These are phyloP conservation scores for Macropis europaea DNA, from an alignment of 2,888 invertebrate species.

Conservation along the genomic window DNA sequence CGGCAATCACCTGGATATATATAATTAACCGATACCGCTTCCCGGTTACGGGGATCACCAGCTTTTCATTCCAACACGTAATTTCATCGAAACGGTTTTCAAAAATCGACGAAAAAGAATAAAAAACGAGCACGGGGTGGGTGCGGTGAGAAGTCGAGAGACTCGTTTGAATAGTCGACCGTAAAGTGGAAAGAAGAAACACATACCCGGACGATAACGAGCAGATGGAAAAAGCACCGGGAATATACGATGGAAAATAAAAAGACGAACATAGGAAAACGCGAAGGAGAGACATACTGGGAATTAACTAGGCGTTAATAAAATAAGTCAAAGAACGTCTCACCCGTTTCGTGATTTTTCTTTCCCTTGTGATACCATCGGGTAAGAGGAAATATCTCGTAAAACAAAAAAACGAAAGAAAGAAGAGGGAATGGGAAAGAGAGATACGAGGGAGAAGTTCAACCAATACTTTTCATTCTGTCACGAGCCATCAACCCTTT, in stretches of 20 bases:
- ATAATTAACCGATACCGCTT: conserved; percentile 14
- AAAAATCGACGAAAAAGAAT: background rate
- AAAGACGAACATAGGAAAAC: background rate
- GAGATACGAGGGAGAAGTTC: conserved; percentile 31
- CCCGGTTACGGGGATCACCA: background rate
- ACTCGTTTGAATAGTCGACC: conserved; percentile 4
- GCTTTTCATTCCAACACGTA: background rate
- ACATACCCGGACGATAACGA: conserved; percentile 1
- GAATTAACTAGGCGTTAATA: conserved; percentile 70
- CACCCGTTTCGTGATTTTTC: conserved; percentile 10
- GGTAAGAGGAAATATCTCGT: conserved; percentile 11
- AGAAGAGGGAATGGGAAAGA: conserved; percentile 1
- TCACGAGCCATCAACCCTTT: conserved; percentile 39
- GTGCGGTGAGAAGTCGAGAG: background rate
- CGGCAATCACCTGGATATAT: conserved; percentile 4
- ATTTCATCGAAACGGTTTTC: background rate
- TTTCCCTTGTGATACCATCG: background rate
- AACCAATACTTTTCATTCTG: conserved; percentile 55
- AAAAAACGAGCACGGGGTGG: too few relatives aligned
- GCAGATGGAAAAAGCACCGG: background rate
- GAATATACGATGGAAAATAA: background rate
- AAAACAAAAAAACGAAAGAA: background rate
- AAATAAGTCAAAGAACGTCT: conserved; percentile 66
- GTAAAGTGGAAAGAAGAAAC: background rate
- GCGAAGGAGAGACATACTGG: background rate